Conservation (phyloP, 2,888 invertebrate species). For the Limnephilus lunatus region DNA sequence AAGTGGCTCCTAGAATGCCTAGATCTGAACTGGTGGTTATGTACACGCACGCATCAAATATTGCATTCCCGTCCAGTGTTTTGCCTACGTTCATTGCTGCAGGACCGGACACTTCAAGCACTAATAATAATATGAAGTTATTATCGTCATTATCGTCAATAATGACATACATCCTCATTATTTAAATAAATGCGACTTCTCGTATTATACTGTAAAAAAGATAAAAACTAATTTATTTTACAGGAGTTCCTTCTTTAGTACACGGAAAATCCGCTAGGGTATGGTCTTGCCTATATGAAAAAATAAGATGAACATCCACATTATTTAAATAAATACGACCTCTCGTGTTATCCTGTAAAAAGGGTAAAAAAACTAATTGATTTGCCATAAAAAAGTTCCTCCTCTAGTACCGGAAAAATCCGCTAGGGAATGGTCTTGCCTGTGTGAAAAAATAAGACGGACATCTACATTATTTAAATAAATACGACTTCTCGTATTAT, state of each 20-base stretch:
- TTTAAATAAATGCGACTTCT: no score
- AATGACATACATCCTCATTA: no score
- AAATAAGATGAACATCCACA: background rate
- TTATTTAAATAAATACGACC: no score
- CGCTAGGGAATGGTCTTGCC: no score
- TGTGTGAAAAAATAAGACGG: no score
- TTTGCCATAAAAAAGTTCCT: no score
- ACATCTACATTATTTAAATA: no score
- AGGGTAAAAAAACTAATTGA: no score
- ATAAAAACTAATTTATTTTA: background rate
- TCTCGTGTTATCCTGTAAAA: no score
- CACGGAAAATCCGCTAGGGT: background rate
- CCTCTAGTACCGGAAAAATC: no score
- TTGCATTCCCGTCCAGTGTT: background rate
- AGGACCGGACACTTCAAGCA: background rate
- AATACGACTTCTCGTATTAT: no score
- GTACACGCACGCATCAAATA: background rate
- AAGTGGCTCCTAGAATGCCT: conserved; percentile 24
- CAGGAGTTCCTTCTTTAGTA: background rate
- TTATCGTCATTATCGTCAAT: background rate
- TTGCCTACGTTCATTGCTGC: background rate
- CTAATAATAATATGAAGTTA: background rate
- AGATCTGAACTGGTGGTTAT: background rate
- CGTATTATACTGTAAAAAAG: background rate
- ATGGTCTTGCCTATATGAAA: background rate